Percentiles rank a stretch among this genome's conserved stretches.
Evolutionary conservation across 1,140 invertebrate genomes (phyloP).

Genomic region (Zeugodacus cucurbitae): DNA sequence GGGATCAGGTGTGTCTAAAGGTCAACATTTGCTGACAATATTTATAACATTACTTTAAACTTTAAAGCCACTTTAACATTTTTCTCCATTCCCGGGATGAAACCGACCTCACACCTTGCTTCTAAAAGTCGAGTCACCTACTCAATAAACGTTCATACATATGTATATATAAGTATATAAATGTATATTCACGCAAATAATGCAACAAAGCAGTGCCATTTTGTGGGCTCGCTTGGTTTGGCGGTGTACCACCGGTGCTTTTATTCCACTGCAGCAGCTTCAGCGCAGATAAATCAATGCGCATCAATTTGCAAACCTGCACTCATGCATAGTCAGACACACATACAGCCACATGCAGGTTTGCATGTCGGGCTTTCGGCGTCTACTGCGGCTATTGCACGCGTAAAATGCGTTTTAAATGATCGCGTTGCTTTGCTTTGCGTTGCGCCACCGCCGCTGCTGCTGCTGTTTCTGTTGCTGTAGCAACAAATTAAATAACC

Average conservation of each 20-base stretch:
- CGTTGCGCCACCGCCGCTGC: background rate
- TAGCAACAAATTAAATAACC: constrained; percentile 31
- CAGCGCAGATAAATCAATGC: constrained; percentile 26
- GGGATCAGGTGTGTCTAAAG: too few relatives aligned
- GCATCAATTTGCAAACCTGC: background rate
- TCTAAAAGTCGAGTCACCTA: too few relatives aligned
- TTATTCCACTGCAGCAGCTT: background rate
- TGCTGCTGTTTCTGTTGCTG: background rate
- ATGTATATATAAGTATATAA: background rate
- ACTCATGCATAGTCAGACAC: background rate
- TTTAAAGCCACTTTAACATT: too few relatives aligned
- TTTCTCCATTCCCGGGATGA: too few relatives aligned
- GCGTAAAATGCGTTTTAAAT: constrained; percentile 28
- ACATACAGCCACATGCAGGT: background rate
- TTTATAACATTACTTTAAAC: too few relatives aligned
- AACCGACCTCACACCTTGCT: too few relatives aligned
- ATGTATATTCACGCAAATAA: background rate
- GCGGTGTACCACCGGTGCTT: background rate
- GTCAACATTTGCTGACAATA: too few relatives aligned
- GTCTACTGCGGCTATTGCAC: background rate
- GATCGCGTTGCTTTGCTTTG: background rate
- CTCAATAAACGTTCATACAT: too few relatives aligned
- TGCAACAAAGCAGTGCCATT: background rate
- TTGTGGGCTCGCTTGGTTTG: background rate
- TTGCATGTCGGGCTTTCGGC: background rate